Evolutionary conservation across 2,113 vertebrate genomes (phyloP), one percentile per base, ranked within the genome.

Genomic region (Phaetusa simplex): DNA sequence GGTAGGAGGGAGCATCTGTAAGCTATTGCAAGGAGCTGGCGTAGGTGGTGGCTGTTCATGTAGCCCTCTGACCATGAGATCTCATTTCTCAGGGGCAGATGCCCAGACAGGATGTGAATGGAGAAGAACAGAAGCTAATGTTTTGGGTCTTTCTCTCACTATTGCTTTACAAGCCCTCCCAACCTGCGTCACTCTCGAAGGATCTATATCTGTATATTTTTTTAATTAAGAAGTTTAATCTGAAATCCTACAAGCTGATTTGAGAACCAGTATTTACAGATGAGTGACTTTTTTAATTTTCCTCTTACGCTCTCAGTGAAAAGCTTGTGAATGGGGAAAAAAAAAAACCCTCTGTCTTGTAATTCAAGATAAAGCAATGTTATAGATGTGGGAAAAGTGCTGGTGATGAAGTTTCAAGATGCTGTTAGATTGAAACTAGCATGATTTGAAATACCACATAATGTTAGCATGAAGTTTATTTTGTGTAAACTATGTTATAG

Each of bases 161-260:
- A 7, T 45, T 82, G 45, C 53, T 82, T 91, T 71, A 22, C 32
- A 38, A 42, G 32, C 38, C 18, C 14, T 71, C 19, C 52, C 24
- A 50, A 7, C 13, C 19, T 85, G 29, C 2, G 0, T 92, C 77
- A 61, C 40, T 82, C 45, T n/a, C 4, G 34, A 64, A 86, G 56
- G 72, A 74, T 95, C 83, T 86, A 6, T 88, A 59, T 67, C 14
- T 0, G 12, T 59, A 11, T 53, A 52, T 82, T 88, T 90, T 89
- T 92, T 95, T 89, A 95, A 95, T 91, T 91, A 96, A 95, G 86
- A 79, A 69, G 22, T 82, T 94, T 13, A 23, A 29, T 67, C 88
- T 89, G 32, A n/a, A 97, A 94, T 96, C 86, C 91, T 82, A 30
- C 83, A 91, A 97, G 83, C 92, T 0, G 40, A 89, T 95, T 95